Base-by-base conservation (phyloP, 1,140 invertebrate species). In the Leptopilina boulardi region DNA sequence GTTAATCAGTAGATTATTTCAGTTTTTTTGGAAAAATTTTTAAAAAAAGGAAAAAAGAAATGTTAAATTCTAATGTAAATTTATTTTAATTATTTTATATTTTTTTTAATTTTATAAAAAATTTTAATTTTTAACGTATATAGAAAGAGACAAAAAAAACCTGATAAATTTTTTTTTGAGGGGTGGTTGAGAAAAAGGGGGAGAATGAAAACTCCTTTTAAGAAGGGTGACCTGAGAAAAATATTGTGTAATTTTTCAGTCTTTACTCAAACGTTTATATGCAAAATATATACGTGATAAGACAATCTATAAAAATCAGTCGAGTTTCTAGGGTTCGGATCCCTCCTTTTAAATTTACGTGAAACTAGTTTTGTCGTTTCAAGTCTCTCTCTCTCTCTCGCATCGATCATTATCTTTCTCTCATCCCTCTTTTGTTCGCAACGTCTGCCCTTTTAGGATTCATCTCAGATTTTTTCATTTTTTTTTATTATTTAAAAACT, bases 331-430 rank as follows among this genome's bases (percentile, higher is more conserved):
- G 47, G 47, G 47, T 51, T 4, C n/a, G n/a, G 15, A 51, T 51
- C 47, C 47, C 47, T 51, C 13, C n/a, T 51, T 18, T 51, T n/a
- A 15, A 51, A 51, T 1, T n/a, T 51, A 2, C 4, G 47, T 51
- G 47, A 51, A 51, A 51, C 47, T 51, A 51, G 47, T 51, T 51
- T 51, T 51, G 47, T 51, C 47, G 47, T n/a, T 51, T 51, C 18
- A 15, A 47, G 47, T 51, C 47, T 51, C 47, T n/a, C n/a, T n/a
- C n/a, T n/a, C n/a, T n/a, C n/a, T n/a, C n/a, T n/a, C n/a, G n/a
- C n/a, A 51, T 51, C 47, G 47, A 51, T 51, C 47, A 51, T 15
- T 51, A 51, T 51, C 47, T 51, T n/a, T 18, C 47, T 18, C 47
- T 18, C 18, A 18, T 15, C 47, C n/a, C 13, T 18, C 13, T 51